These are phyloP conservation scores for Agriopis leucophaearia DNA, from an alignment of 2,888 invertebrate species.

Conservation along the genomic window DNA sequence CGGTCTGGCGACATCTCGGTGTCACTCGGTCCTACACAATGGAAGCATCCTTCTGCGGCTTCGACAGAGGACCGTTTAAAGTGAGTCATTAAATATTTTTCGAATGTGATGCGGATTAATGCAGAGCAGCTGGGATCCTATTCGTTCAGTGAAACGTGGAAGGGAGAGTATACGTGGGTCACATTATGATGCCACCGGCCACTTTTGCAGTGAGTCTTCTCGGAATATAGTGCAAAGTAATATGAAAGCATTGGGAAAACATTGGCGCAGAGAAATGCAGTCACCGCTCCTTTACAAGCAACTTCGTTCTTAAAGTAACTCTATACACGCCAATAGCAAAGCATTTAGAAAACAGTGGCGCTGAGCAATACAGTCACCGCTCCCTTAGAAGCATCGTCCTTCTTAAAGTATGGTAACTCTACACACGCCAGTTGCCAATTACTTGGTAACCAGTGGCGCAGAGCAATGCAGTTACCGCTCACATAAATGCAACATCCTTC, in stretches of 20 bases:
- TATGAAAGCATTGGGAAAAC: not conserved
- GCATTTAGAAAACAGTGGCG: not conserved
- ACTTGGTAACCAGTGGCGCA: not conserved
- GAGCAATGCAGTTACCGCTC: not conserved
- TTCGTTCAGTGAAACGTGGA: not conserved
- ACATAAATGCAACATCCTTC: not conserved
- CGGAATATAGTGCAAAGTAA: not conserved
- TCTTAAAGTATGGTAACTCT: not conserved
- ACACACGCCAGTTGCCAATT: no score
- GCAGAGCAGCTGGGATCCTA: not conserved
- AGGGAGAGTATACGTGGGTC: not conserved
- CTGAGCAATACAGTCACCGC: not conserved
- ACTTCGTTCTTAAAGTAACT: not conserved
- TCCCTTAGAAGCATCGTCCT: not conserved
- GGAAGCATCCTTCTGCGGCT: conserved; percentile 95
- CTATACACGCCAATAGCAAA: not conserved
- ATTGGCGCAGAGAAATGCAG: not conserved
- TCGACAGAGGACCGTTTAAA: conserved; percentile 91
- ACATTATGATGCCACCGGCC: not conserved
- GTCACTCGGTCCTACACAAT: conserved; percentile 92
- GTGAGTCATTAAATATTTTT: conserved; percentile 63
- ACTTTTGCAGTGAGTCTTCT: not conserved
- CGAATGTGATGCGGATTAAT: not conserved
- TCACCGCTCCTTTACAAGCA: not conserved
- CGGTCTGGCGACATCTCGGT: conserved; percentile 94